Evolutionary conservation across 2,113 vertebrate genomes (phyloP), one percentile per base, ranked within the genome.

Genomic region (Oreochromis spilurus): DNA sequence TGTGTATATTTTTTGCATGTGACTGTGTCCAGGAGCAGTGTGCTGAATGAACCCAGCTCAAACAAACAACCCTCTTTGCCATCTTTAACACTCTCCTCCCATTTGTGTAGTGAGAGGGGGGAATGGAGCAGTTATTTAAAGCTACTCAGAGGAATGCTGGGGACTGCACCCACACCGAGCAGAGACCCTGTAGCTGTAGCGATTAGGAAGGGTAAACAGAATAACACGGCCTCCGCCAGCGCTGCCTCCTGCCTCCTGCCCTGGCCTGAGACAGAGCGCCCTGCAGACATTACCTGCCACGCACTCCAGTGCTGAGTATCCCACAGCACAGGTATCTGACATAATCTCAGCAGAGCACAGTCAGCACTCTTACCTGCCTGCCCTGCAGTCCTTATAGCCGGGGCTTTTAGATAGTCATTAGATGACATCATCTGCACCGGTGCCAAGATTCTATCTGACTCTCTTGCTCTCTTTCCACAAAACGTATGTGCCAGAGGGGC

Each of bases 11-110:
- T 89, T 89, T 84, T 89, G 84, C 13, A 11, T 84, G 85, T 72
- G 86, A 67, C 67, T 80, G 67, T 87, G 84, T 84, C 87, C 9
- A 2, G 12, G 82, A 78, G 90, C 31, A n/a, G 87, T 70, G 85
- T 70, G 67, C 87, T 70, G 86, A 91, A 86, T 65, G 86, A 91
- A 84, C 87, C 82, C 84, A 87, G 88, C 88, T 93, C 90, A 92
- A 93, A 94, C 93, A 96, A 94, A 94, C 91, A 92, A 79, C 88
- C 92, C 87, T 91, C 93, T 94, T 93, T 93, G 85, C 93, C 95
- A 93, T 95, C 94, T 93, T 95, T 94, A 94, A 94, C 93, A 88
- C 94, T 92, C 94, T 91, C 93, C 93, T 93, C 92, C 93, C 93
- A 95, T 95, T 94, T 92, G 90, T 90, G 88, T 72, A 84, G 89